These are phyloP conservation scores for Urocolius indicus DNA, from an alignment of 2,113 vertebrate genomes.

Conservation along the genomic window DNA sequence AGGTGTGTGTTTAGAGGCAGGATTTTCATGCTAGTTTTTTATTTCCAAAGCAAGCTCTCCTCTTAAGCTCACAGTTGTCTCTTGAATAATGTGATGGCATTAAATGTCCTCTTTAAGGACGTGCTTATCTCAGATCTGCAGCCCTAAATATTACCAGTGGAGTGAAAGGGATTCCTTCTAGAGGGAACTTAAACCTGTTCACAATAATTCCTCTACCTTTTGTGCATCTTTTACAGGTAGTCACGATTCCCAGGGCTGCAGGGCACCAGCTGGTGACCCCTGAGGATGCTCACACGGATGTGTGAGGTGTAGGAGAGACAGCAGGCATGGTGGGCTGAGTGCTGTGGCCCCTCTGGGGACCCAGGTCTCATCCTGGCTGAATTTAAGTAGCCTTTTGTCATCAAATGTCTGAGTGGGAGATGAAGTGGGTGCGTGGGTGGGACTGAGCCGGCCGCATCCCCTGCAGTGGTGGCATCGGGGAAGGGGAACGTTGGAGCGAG, in stretches of 20 bases:
- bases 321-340: background rate
- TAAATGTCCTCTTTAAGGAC: constrained; percentile 25
- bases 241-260: background rate
- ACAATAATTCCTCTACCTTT: background rate
- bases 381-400: background rate
- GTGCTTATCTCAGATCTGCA: constrained; percentile 42
- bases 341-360: fast-evolving
- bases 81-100: constrained; percentile 20
- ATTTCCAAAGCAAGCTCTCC: constrained; percentile 22
- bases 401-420: background rate
- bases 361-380: background rate
- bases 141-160: background rate
- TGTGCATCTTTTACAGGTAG: background rate
- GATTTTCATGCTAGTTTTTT: background rate
- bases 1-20: background rate
- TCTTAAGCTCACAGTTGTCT: background rate
- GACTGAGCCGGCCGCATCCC: background rate
- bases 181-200: constrained; percentile 32
- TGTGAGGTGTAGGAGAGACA: background rate
- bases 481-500: background rate
- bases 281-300: background rate
- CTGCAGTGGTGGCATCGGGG: fast-evolving
- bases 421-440: background rate
- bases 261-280: fast-evolving
- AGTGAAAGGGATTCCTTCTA: constrained; percentile 23